phyloP scores from a whole-genome alignment of 2,113 vertebrate genomes.

The Heptranchias perlo region DNA sequence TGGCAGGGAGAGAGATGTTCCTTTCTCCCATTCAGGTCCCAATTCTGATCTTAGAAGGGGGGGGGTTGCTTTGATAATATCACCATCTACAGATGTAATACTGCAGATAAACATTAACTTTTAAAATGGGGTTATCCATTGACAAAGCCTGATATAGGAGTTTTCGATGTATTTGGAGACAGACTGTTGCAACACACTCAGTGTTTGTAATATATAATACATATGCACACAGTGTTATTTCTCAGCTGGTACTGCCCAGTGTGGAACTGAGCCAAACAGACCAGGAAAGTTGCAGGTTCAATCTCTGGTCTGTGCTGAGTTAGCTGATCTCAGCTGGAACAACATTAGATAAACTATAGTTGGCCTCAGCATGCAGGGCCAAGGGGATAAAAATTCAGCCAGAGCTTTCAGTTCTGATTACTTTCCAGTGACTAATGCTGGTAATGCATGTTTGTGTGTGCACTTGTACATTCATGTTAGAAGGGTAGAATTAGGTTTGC shows the following conservation, averaged over 20 bases:
- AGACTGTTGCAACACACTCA: background rate
- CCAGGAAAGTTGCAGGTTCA: background rate
- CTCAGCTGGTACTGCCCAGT: background rate
- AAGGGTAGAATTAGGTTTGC: too few species aligned
- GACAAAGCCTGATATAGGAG: background rate
- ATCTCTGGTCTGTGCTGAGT: background rate
- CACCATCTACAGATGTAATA: too few species aligned
- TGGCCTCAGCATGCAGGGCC: background rate
- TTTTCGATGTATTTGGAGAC: background rate
- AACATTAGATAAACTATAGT: background rate
- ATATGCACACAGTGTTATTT: background rate
- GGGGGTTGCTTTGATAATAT: too few species aligned
- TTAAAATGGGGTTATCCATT: background rate
- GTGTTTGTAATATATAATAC: background rate
- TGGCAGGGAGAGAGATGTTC: too few species aligned
- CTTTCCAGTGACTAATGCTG: background rate
- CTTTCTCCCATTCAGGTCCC: too few species aligned
- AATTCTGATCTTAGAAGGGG: too few species aligned
- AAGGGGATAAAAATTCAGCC: too few species aligned
- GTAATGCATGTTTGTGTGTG: background rate
- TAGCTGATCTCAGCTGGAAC: background rate
- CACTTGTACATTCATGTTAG: too few species aligned
- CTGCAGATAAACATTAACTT: background rate
- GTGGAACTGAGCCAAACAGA: background rate
- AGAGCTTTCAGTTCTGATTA: too few species aligned